These are phyloP conservation scores for Meta bourneti DNA, from an alignment of 2,888 invertebrate genomes.

Conservation along the genomic window DNA sequence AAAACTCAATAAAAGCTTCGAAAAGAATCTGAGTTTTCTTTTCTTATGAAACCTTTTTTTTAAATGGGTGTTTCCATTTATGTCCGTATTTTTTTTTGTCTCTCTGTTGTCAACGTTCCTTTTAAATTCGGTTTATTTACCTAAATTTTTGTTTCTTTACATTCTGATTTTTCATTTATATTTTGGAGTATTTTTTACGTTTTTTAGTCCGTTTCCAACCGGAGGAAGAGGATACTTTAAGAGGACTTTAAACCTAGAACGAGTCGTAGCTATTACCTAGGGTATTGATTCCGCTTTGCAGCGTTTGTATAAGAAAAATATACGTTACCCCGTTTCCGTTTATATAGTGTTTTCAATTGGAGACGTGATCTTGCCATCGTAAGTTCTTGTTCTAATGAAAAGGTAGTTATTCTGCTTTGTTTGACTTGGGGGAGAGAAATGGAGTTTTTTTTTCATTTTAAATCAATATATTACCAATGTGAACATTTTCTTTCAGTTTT, in stretches of 20 bases:
- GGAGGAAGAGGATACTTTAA: slow-evolving; percentile 38
- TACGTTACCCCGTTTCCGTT: slow-evolving; percentile 16
- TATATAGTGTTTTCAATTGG: slow-evolving; percentile 39
- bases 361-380: slow-evolving; percentile 53
- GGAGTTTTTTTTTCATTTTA: slow-evolving; percentile 24
- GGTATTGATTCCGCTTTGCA: slow-evolving; percentile 56
- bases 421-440: slow-evolving; percentile 38
- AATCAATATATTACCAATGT: slow-evolving; percentile 30
- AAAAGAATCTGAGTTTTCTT: slow-evolving; percentile 29
- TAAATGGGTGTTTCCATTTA: slow-evolving; percentile 29
- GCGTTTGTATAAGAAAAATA: slow-evolving; percentile 28
- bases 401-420: slow-evolving; percentile 46
- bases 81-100: slow-evolving; percentile 12
- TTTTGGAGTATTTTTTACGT: slow-evolving; percentile 5
- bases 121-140: slow-evolving; percentile 70
- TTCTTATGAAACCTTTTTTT: slow-evolving; percentile 10
- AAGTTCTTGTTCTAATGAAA: slow-evolving; percentile 62
- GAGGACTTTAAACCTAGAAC: slow-evolving; percentile 27
- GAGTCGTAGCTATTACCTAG: slow-evolving; percentile 43
- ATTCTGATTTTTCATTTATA: slow-evolving; percentile 44
- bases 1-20: slow-evolving; percentile 63
- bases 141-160: slow-evolving; percentile 62
- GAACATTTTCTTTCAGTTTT: slow-evolving; percentile 9
- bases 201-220: neutral
- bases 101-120: slow-evolving; percentile 27